Evolutionary conservation across 2,888 invertebrate genomes (phyloP), one percentile per base, ranked within the genome.

Genomic region (Seladonia tumulorum): DNA sequence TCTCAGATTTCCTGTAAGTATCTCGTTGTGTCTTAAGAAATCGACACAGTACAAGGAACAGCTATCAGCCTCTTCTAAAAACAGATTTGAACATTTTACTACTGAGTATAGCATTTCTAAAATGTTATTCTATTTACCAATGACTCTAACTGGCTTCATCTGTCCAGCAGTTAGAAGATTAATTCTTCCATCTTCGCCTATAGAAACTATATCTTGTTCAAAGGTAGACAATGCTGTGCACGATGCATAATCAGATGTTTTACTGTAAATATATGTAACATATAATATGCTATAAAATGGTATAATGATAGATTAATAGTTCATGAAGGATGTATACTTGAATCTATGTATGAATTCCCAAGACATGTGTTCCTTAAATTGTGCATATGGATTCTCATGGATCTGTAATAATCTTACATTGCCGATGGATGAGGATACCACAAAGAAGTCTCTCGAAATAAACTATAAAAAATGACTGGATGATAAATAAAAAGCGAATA

Each of bases 161-260:
- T 96, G 95, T 70, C 95, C 95, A 4, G 96, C 94, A 78, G 96
- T 96, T 53, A 97, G 94, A 60, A 97, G 94, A 94, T 96, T 96
- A 76, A 97, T 96, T 86, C 95, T 95, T 0, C 99, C 98, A 94
- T 99, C 98, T 95, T 99, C 98, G 1, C 98, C 98, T 3, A 98
- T 97, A 1, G 97, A 97, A 0, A 97, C 97, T 88, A 98, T 96
- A 90, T 98, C 98, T 85, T 97, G 97, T 89, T 97, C 98, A 91
- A 97, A 96, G 0, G 96, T 96, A 3, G 98, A 97, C 76, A 98
- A 94, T 8, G 97, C 97, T 7, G 98, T 98, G 92, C 98, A 98
- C 0, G 98, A 96, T 88, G 97, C 97, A 87, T 94, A 92, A 68
- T 96, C 95, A 2, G 90, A 91, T 81, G 90, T 91, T 83, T 94